Conservation (phyloP, 1,140 invertebrate species). For the Euborellia annulipes region DNA sequence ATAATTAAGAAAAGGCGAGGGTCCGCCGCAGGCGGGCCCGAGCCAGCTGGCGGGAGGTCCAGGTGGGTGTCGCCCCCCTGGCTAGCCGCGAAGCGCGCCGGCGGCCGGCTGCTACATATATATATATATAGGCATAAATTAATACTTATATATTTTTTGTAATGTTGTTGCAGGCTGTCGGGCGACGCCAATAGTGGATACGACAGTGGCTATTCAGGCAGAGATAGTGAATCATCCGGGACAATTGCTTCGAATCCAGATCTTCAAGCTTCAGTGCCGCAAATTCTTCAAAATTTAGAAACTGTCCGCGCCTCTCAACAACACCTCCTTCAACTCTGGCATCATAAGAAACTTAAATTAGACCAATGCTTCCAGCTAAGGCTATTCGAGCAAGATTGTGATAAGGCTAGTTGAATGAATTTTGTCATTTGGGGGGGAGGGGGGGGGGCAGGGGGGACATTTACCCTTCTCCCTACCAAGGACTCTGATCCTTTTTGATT, state of each 20-base stretch:
- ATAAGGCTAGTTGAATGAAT: constrained; percentile 43
- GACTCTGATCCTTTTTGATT: too few relatives aligned
- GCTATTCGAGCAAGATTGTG: constrained; percentile 92
- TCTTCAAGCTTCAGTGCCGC: constrained; percentile 40
- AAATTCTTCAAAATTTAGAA: constrained; percentile 62
- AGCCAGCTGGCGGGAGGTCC: too few relatives aligned
- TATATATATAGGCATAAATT: too few relatives aligned
- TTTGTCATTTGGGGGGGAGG: too few relatives aligned
- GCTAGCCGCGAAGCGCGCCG: too few relatives aligned
- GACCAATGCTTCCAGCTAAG: constrained; percentile 91
- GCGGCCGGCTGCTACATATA: too few relatives aligned
- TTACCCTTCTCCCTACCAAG: too few relatives aligned
- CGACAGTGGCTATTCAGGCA: constrained; percentile 35
- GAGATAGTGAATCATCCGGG: constrained; percentile 38
- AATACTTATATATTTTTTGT: too few relatives aligned
- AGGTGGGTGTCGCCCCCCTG: too few relatives aligned
- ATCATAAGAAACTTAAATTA: constrained; percentile 78
- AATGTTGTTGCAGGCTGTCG: constrained; percentile 20
- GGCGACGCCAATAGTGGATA: constrained; percentile 28
- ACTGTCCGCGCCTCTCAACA: constrained; percentile 73
- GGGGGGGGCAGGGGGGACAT: too few relatives aligned
- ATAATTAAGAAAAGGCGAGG: too few relatives aligned
- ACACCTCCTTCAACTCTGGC: constrained; percentile 84
- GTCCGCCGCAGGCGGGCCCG: too few relatives aligned
- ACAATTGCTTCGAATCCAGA: constrained; percentile 51